Conservation (phyloP, 2,113 vertebrate species). For the Paracanthobrama guichenoti region DNA sequence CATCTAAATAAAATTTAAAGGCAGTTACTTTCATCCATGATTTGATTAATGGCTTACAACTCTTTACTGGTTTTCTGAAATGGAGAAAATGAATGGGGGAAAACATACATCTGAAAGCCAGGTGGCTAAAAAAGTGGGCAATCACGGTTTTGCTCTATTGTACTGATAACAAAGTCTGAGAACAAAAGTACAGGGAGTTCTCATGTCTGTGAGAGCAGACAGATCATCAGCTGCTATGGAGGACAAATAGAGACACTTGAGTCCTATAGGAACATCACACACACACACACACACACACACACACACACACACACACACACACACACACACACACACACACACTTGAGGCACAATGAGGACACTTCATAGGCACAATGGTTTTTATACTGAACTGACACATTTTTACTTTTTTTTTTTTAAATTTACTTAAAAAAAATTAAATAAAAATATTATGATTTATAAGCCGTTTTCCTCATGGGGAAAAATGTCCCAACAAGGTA, state of each 20-base stretch:
- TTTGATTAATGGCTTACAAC: neutral
- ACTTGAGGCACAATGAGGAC: too few relatives aligned
- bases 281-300: neutral
- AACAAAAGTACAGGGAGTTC: slow-evolving; percentile 5
- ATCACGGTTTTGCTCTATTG: neutral
- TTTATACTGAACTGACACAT: too few relatives aligned
- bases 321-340: too few relatives aligned
- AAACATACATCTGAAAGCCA: neutral
- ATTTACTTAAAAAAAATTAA: too few relatives aligned
- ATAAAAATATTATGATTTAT: too few relatives aligned
- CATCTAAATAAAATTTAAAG: neutral
- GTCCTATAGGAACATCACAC: neutral
- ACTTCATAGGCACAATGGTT: too few relatives aligned
- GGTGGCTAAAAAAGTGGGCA: neutral
- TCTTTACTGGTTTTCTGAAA: neutral
- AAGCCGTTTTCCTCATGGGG: too few relatives aligned
- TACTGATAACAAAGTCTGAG: neutral
- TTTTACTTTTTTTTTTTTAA: too few relatives aligned
- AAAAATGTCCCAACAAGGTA: too few relatives aligned
- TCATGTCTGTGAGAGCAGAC: slow-evolving; percentile 50
- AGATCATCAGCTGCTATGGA: slow-evolving; percentile 21
- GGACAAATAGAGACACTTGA: slow-evolving; percentile 4
- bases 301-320: too few relatives aligned
- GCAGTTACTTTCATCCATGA: neutral
- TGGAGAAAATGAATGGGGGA: neutral